Conservation (phyloP, 2,113 vertebrate species). For the Cyanoderma ruficeps region DNA sequence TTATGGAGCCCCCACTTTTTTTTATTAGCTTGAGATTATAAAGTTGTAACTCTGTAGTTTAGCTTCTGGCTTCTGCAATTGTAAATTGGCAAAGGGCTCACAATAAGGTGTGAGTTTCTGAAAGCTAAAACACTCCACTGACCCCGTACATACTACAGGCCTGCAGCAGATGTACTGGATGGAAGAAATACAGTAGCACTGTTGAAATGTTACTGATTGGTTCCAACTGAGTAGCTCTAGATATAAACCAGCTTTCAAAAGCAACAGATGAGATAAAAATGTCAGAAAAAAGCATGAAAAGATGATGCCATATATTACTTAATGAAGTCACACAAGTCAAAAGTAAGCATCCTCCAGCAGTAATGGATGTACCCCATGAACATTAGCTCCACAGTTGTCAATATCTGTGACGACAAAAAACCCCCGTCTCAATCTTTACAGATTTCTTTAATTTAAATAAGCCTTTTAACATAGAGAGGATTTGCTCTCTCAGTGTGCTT, state of each 20-base stretch:
- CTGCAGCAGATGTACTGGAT: slow-evolving; percentile 54
- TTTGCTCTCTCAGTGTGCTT: slow-evolving; percentile 78
- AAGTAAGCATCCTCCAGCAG: not conserved
- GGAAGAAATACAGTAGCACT: slow-evolving; percentile 14
- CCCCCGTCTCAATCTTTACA: slow-evolving; percentile 49
- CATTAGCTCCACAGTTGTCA: slow-evolving; percentile 28
- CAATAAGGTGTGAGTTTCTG: slow-evolving; percentile 70
- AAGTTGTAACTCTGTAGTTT: slow-evolving; percentile 68
- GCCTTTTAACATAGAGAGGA: slow-evolving; percentile 70
- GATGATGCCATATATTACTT: slow-evolving; percentile 7
- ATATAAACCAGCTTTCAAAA: slow-evolving; percentile 40
- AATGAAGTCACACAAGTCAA: slow-evolving; percentile 24
- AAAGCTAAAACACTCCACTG: slow-evolving; percentile 47
- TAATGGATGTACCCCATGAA: not conserved
- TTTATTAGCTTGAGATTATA: slow-evolving; percentile 62
- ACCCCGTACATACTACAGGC: slow-evolving; percentile 36
- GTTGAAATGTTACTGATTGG: slow-evolving; percentile 21
- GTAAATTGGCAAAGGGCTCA: slow-evolving; percentile 66
- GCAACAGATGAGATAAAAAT: not conserved
- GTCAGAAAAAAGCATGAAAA: slow-evolving; percentile 9
- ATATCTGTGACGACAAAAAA: slow-evolving; percentile 38
- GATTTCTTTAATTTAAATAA: slow-evolving; percentile 78
- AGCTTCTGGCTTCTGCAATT: slow-evolving; percentile 70
- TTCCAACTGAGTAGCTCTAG: slow-evolving; percentile 57
- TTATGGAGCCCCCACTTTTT: slow-evolving; percentile 45